phyloP scores from a whole-genome alignment of 2,113 vertebrate genomes.

The Megaleporinus macrocephalus region DNA sequence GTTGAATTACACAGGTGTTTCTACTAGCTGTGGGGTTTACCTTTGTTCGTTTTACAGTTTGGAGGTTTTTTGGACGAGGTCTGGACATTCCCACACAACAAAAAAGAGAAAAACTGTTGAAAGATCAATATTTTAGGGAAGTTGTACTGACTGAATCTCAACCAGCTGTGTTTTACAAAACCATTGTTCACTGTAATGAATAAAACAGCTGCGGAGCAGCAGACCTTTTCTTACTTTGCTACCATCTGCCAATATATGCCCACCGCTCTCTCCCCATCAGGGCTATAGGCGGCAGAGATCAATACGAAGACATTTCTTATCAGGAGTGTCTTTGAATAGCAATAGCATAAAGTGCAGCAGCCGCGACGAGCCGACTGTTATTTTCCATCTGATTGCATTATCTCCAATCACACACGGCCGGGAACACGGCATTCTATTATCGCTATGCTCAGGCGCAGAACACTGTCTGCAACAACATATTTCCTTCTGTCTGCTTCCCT shows the following conservation, averaged over 20 bases:
- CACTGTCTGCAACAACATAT: neutral
- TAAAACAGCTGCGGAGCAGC: neutral
- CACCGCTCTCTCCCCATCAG: conserved; percentile 6
- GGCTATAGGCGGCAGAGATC: neutral
- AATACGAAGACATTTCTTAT: conserved; percentile 19
- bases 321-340: conserved; percentile 25
- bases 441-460: neutral
- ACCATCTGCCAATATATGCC: neutral
- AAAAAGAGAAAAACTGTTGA: neutral
- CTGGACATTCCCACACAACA: neutral
- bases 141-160: neutral
- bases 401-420: conserved; percentile 6
- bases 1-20: neutral
- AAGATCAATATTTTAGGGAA: neutral
- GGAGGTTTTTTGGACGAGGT: neutral
- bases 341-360: conserved; percentile 14
- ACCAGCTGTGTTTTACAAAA: neutral
- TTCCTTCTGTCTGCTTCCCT: conserved; percentile 15
- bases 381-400: conserved; percentile 34
- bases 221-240: conserved; percentile 22
- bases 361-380: conserved; percentile 3
- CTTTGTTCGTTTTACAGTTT: neutral
- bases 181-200: neutral
- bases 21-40: neutral
- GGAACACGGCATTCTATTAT: conserved; percentile 13